Evolutionary conservation across 1,140 invertebrate genomes (phyloP).

Genomic region (Drosophila bifasciata): DNA sequence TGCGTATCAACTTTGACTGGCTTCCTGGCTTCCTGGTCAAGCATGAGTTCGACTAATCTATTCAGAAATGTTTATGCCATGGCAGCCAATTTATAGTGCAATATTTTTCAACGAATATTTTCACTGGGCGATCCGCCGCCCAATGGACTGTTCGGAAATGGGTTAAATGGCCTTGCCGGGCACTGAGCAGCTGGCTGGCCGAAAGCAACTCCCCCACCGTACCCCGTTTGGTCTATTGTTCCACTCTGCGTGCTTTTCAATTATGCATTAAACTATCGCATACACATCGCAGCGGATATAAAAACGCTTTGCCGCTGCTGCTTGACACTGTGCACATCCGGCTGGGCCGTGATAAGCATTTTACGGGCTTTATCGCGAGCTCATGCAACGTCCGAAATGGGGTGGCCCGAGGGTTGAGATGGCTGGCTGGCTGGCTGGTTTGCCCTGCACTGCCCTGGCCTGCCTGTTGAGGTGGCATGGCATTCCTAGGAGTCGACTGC

Average conservation of each 20-base stretch:
- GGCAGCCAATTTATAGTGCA: constrained; percentile 9
- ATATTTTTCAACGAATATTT: constrained; percentile 1
- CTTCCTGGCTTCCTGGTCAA: constrained; percentile 1
- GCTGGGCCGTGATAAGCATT: constrained; percentile 76
- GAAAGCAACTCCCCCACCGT: neutral
- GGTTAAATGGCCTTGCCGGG: constrained; percentile 36
- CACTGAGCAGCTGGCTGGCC: neutral
- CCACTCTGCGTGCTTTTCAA: constrained; percentile 78
- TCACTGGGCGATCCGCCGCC: constrained; percentile 1
- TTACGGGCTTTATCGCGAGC: constrained; percentile 72
- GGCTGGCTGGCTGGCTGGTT: neutral
- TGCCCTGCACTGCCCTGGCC: neutral
- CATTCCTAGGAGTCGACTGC: constrained; percentile 38
- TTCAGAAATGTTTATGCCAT: constrained; percentile 21
- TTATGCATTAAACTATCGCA: constrained; percentile 78
- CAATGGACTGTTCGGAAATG: constrained; percentile 21
- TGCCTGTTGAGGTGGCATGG: constrained; percentile 38
- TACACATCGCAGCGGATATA: constrained; percentile 41
- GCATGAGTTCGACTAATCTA: constrained; percentile 6
- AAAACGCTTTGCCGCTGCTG: constrained; percentile 65
- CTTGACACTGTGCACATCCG: constrained; percentile 79
- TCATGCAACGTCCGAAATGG: constrained; percentile 7
- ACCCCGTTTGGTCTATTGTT: constrained; percentile 52
- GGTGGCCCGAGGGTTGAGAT: neutral
- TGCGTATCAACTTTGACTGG: neutral